Conservation (phyloP, 2,888 invertebrate species). For the Adelognathus sp. region DNA sequence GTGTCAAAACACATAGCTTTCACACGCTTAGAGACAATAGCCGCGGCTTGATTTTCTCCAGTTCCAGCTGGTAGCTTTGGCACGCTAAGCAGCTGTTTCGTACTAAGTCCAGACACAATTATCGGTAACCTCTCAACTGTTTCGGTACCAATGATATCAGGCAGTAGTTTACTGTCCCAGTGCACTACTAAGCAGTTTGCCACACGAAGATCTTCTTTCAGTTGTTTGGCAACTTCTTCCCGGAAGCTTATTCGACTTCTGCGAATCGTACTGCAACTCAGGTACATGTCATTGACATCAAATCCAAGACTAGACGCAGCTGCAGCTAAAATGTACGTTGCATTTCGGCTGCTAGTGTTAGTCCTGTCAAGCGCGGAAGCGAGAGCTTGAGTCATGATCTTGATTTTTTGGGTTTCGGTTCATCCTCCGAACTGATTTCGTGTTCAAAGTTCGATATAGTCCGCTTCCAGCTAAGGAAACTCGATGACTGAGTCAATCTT, state of each 20-base stretch:
- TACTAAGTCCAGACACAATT: constrained; percentile 33
- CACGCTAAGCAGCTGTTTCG: constrained; percentile 56
- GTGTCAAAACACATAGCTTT: constrained; percentile 63
- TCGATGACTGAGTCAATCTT: constrained; percentile 1
- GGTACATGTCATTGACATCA: constrained; percentile 1
- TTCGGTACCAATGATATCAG: constrained; percentile 24
- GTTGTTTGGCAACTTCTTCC: constrained; percentile 6
- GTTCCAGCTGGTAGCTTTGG: constrained; percentile 48
- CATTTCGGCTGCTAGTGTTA: constrained; percentile 1
- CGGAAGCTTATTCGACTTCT: constrained; percentile 14
- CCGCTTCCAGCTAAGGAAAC: not conserved
- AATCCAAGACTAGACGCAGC: not conserved
- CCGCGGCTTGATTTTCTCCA: constrained; percentile 50
- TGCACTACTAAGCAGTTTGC: constrained; percentile 40
- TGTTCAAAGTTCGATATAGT: constrained; percentile 15
- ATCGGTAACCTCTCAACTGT: constrained; percentile 54
- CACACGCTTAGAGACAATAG: constrained; percentile 22
- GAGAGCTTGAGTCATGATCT: constrained; percentile 17
- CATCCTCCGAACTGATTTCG: not conserved
- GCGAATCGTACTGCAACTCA: constrained; percentile 15
- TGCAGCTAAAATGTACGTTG: constrained; percentile 13
- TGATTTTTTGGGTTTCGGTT: constrained; percentile 13
- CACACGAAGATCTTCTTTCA: constrained; percentile 10
- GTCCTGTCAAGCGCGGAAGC: constrained; percentile 15
- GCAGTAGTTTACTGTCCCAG: constrained; percentile 58